Evolutionary conservation across 2,888 invertebrate genomes (phyloP).

Genomic region (Antitype chi): DNA sequence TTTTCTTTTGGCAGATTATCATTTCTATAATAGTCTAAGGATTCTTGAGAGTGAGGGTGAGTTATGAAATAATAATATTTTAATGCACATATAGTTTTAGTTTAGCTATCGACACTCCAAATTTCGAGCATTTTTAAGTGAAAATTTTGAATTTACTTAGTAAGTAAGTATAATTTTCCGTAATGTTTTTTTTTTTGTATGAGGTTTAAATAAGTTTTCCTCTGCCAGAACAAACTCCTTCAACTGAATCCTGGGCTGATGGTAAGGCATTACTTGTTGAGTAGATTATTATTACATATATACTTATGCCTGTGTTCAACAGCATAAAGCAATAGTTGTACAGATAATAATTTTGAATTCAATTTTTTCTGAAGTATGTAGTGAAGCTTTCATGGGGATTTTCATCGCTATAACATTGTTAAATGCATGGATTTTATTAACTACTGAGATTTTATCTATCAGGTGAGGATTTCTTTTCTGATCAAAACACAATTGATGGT

Average conservation of each 20-base stretch:
- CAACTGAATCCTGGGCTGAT: slow-evolving; percentile 6
- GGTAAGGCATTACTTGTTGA: slow-evolving; percentile 14
- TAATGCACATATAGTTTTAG: background rate
- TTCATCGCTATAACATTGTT: background rate
- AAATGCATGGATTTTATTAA: background rate
- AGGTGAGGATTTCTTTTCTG: background rate
- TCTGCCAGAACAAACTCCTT: slow-evolving; percentile 3
- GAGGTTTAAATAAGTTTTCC: slow-evolving; percentile 1
- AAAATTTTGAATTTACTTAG: background rate
- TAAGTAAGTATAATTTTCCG: background rate
- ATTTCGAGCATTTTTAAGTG: background rate
- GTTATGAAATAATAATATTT: slow-evolving; percentile 3
- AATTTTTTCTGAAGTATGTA: background rate
- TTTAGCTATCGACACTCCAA: background rate
- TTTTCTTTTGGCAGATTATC: slow-evolving; percentile 27
- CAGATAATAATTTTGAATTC: background rate
- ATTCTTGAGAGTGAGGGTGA: slow-evolving; percentile 20
- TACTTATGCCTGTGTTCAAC: background rate
- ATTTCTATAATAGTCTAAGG: slow-evolving; percentile 11
- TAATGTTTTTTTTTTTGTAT: background rate
- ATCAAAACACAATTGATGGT: slow-evolving; percentile 18
- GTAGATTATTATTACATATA: too few relatives aligned
- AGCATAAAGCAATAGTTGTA: background rate
- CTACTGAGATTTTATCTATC: background rate
- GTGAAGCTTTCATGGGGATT: background rate